These are phyloP conservation scores for Gymnoscopelus microlampas DNA, from an alignment of 2,797 vertebrate genomes.

Conservation along the genomic window DNA sequence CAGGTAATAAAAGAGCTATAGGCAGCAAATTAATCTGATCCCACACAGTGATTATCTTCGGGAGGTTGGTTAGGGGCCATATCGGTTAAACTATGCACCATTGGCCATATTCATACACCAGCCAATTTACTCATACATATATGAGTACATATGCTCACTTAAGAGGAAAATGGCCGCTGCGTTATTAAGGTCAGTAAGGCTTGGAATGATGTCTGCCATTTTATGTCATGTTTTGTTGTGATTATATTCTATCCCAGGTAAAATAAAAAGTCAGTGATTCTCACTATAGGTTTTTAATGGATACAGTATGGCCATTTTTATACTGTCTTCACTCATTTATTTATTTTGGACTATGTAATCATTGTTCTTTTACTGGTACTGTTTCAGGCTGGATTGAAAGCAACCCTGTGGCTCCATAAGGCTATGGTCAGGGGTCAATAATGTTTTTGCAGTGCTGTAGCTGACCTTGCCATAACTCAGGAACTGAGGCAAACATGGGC, in stretches of 20 bases:
- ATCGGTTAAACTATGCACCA: too few relatives aligned
- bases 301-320: background rate
- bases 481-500: constrained; percentile 31
- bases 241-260: too few relatives aligned
- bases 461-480: constrained; percentile 33
- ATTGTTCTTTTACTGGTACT: constrained; percentile 7
- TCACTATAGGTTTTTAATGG: too few relatives aligned
- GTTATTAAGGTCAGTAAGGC: too few relatives aligned
- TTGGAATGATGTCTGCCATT: too few relatives aligned
- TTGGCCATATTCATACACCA: too few relatives aligned
- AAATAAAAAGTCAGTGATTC: too few relatives aligned
- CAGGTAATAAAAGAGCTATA: constrained; percentile 63
- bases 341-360: background rate
- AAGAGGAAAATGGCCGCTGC: too few relatives aligned
- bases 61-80: background rate
- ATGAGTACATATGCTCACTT: too few relatives aligned
- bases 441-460: constrained; percentile 18
- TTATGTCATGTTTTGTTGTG: too few relatives aligned
- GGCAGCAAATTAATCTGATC: constrained; percentile 48
- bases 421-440: constrained; percentile 11
- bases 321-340: background rate
- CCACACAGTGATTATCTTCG: constrained; percentile 18
- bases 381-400: constrained; percentile 45
- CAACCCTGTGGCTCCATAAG: constrained; percentile 37
- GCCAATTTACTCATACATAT: too few relatives aligned